A percentile compares a stretch with the other conserved stretches of the same genome.
These are phyloP conservation scores for Ochropacha duplaris DNA, from an alignment of 2,888 invertebrate species.

Conservation along the genomic window DNA sequence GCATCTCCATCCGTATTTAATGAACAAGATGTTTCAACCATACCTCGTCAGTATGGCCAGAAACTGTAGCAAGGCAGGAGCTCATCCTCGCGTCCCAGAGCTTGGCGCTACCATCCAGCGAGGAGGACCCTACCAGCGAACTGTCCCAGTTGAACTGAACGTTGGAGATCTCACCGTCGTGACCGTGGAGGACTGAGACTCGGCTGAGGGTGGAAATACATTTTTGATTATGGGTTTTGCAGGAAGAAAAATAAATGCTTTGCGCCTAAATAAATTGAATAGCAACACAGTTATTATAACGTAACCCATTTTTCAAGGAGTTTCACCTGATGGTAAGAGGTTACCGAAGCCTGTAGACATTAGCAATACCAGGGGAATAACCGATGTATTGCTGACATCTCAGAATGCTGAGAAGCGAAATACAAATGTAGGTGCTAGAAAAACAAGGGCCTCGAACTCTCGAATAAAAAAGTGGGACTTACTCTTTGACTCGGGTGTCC, in stretches of 20 bases:
- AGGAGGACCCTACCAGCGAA: slow-evolving; percentile 86
- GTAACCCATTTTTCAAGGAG: too few relatives aligned
- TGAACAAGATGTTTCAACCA: too few relatives aligned
- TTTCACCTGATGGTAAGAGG: too few relatives aligned
- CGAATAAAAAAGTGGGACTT: slow-evolving; percentile 23
- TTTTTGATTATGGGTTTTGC: too few relatives aligned
- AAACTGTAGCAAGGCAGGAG: slow-evolving; percentile 82
- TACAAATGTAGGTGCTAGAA: too few relatives aligned
- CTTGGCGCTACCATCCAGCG: slow-evolving; percentile 87
- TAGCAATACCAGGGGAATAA: too few relatives aligned
- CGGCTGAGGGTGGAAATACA: slow-evolving; percentile 61
- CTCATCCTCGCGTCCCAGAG: slow-evolving; percentile 86
- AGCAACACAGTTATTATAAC: not conserved
- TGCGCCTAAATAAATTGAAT: not conserved
- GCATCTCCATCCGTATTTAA: too few relatives aligned
- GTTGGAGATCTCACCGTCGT: slow-evolving; percentile 86
- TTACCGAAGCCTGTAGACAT: too few relatives aligned
- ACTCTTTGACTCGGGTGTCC: slow-evolving; percentile 87
- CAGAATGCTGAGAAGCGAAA: too few relatives aligned
- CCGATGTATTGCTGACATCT: too few relatives aligned
- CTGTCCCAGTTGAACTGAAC: slow-evolving; percentile 87
- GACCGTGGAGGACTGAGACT: slow-evolving; percentile 83
- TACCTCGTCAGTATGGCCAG: slow-evolving; percentile 85
- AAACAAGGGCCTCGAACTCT: too few relatives aligned
- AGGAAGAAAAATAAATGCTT: too few relatives aligned